These are phyloP conservation scores for Eulemur rufifrons DNA, from an alignment of 2,113 vertebrate species.

Conservation along the genomic window DNA sequence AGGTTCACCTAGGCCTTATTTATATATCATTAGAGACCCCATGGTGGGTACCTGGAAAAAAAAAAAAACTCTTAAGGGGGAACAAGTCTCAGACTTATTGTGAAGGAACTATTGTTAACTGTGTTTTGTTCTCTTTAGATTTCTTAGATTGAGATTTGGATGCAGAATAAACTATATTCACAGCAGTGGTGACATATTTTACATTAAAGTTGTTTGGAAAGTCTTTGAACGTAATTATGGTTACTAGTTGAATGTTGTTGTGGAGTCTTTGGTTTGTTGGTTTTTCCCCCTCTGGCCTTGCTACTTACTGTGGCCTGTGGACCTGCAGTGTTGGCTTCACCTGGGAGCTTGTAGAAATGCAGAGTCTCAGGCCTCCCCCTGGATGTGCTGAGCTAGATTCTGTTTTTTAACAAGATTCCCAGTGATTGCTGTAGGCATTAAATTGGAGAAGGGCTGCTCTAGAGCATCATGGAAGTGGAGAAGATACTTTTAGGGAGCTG, in stretches of 20 bases:
- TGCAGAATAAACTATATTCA: background rate
- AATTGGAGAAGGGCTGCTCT: background rate
- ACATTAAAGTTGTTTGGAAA: background rate
- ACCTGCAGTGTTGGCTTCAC: background rate
- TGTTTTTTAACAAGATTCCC: background rate
- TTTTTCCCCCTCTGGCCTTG: background rate
- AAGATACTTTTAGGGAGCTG: background rate
- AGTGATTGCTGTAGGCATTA: too few species aligned
- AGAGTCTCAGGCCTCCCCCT: background rate
- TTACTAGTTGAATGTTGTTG: background rate
- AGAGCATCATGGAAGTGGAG: background rate
- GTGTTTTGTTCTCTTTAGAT: background rate
- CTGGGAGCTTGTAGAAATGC: background rate
- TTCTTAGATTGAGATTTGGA: background rate
- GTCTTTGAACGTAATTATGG: background rate
- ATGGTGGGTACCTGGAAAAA: too few species aligned
- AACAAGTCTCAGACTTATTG: background rate
- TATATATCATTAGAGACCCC: too few species aligned
- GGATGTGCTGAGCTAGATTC: background rate
- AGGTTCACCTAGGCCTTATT: background rate
- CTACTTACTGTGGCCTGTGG: background rate
- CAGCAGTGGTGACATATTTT: background rate
- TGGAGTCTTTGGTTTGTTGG: background rate
- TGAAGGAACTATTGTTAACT: background rate
- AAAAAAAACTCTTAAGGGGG: too few species aligned